Evolutionary conservation across 2,888 invertebrate species (phyloP).

Genomic region (Erebia ligea): DNA sequence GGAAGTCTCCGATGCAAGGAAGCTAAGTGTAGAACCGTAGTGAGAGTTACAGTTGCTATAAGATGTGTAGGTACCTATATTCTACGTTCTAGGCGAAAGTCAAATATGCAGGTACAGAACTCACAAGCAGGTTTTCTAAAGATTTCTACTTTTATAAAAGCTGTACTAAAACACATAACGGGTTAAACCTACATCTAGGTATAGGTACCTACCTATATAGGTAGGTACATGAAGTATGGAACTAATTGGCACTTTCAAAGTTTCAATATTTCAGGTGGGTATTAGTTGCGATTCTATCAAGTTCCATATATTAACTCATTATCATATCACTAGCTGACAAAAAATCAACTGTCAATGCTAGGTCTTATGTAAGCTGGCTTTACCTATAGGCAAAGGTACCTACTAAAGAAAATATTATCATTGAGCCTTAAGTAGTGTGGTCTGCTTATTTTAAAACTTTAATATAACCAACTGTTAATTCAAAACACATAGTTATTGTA

Average conservation of each 20-base stretch:
- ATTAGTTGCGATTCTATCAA: neutral
- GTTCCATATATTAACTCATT: neutral
- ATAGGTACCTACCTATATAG: neutral
- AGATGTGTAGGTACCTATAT: neutral
- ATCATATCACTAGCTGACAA: neutral
- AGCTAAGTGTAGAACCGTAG: neutral
- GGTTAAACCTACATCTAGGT: neutral
- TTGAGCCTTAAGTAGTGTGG: no score
- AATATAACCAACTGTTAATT: neutral
- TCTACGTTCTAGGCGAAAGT: constrained; percentile 22
- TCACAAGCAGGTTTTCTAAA: constrained; percentile 21
- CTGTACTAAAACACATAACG: neutral
- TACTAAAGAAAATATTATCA: neutral
- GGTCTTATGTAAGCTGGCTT: constrained; percentile 2
- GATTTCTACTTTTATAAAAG: constrained; percentile 21
- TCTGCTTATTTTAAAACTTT: neutral
- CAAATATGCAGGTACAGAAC: constrained; percentile 5
- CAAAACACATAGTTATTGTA: neutral
- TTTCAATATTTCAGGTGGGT: neutral
- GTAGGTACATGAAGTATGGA: neutral
- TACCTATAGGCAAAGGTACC: neutral
- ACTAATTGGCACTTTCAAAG: neutral
- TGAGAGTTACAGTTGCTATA: constrained; percentile 17
- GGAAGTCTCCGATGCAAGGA: no score
- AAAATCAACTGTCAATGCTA: neutral